These are phyloP conservation scores for Hippasteria phrygiana DNA, from an alignment of 53 echinoderm and acorn worm species.

Conservation along the genomic window DNA sequence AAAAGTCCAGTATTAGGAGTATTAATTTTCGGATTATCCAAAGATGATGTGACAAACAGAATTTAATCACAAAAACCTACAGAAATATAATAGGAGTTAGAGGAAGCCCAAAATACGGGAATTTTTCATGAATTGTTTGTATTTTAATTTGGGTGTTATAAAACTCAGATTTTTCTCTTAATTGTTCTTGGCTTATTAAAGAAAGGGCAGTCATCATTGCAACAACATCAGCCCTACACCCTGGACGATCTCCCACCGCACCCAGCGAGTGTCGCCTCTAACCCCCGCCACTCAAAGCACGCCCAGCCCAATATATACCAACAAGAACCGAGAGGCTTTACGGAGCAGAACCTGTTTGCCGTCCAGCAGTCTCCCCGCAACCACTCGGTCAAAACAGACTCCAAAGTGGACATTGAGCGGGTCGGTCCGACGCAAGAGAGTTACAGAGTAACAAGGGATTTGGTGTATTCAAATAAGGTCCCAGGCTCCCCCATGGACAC, in stretches of 20 bases:
- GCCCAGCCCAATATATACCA: constrained; percentile 27
- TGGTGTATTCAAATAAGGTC: constrained; percentile 52
- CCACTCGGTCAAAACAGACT: background rate
- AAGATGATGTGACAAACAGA: too few relatives aligned
- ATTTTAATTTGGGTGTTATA: too few relatives aligned
- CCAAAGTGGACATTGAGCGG: background rate
- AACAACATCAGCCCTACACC: background rate
- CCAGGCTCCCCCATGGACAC: constrained; percentile 14
- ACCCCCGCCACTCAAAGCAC: background rate
- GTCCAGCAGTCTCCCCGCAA: background rate
- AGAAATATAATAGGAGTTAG: too few relatives aligned
- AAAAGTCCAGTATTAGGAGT: too few relatives aligned
- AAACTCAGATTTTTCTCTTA: too few relatives aligned
- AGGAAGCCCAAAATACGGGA: too few relatives aligned
- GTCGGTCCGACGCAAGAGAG: background rate
- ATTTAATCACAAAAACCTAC: too few relatives aligned
- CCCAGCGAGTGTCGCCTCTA: constrained; percentile 15
- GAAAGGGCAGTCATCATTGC: background rate
- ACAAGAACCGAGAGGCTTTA: constrained; percentile 45
- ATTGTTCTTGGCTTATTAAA: background rate
- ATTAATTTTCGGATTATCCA: too few relatives aligned
- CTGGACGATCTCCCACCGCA: constrained; percentile 62
- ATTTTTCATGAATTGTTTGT: too few relatives aligned
- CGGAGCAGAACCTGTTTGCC: constrained; percentile 50
- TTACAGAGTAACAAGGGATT: background rate